phyloP scores from a whole-genome alignment of 1,140 invertebrate genomes.

The Caenorhabditis latens region DNA sequence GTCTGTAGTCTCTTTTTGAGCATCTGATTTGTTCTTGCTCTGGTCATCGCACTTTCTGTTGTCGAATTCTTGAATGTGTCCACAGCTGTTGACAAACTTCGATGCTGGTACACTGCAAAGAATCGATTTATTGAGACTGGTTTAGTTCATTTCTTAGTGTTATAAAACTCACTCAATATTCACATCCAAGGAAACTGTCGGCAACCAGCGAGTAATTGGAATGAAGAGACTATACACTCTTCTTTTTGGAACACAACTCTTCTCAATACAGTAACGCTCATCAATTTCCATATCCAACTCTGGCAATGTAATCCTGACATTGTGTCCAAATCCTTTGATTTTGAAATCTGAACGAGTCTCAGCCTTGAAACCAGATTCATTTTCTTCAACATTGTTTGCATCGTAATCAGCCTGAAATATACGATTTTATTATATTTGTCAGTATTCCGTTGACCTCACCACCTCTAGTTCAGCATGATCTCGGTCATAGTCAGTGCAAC shows the following conservation, averaged over 20 bases:
- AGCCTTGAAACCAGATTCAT: background rate
- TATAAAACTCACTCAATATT: conserved; percentile 68
- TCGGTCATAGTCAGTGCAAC: conserved; percentile 43
- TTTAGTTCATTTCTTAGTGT: background rate
- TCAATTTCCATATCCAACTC: conserved; percentile 73
- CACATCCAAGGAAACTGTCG: conserved; percentile 71
- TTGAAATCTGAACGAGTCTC: conserved; percentile 34
- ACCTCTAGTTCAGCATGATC: conserved; percentile 28
- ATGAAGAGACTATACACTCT: conserved; percentile 74
- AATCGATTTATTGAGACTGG: background rate
- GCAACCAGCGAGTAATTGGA: conserved; percentile 71
- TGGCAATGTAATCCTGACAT: conserved; percentile 56
- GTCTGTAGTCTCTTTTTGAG: no score
- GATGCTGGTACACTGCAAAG: conserved; percentile 49
- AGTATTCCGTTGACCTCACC: background rate
- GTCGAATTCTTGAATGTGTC: conserved; percentile 46
- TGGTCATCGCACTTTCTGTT: conserved; percentile 54
- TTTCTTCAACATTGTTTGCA: background rate
- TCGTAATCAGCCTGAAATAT: conserved; percentile 29
- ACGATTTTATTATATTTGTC: background rate
- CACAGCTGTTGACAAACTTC: conserved; percentile 55
- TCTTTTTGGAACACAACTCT: conserved; percentile 67
- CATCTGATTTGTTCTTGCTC: background rate
- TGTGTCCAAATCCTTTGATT: conserved; percentile 20
- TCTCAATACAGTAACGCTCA: conserved; percentile 72